Conservation (phyloP, 2,888 invertebrate genomes). For the Prionchulus punctatus region DNA sequence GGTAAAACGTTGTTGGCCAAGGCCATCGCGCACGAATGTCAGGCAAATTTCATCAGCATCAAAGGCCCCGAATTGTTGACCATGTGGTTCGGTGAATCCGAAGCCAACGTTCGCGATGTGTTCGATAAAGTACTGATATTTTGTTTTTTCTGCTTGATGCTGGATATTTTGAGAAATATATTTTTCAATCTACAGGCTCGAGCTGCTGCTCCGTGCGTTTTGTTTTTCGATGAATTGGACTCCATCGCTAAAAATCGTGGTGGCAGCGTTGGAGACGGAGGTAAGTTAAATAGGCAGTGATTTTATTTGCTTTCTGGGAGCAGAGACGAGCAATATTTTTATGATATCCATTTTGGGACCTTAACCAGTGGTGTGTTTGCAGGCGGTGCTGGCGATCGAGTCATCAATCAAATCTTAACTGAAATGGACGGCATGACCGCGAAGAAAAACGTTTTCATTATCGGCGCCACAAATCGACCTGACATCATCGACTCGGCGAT, state of each 20-base stretch:
- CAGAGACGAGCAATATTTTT: not conserved
- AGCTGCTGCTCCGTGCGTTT: slow-evolving; percentile 93
- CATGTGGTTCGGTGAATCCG: slow-evolving; percentile 99
- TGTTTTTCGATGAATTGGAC: slow-evolving; percentile 98
- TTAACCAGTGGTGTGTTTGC: slow-evolving; percentile 5
- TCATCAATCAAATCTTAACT: slow-evolving; percentile 97
- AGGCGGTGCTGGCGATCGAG: slow-evolving; percentile 89
- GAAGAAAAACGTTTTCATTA: slow-evolving; percentile 99
- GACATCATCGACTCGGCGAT: slow-evolving; percentile 99
- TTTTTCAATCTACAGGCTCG: slow-evolving; percentile 51
- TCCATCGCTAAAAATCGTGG: slow-evolving; percentile 98
- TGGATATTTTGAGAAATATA: not conserved
- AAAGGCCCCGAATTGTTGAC: slow-evolving; percentile 90
- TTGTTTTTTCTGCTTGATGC: not conserved
- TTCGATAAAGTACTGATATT: slow-evolving; percentile 68
- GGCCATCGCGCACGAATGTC: slow-evolving; percentile 98
- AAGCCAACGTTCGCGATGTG: slow-evolving; percentile 96
- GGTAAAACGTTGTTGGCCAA: slow-evolving; percentile 62
- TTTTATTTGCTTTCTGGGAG: not conserved
- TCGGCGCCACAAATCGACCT: slow-evolving; percentile 73
- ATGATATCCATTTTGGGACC: not conserved
- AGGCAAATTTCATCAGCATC: slow-evolving; percentile 97
- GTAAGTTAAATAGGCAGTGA: slow-evolving; percentile 16
- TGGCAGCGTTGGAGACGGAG: slow-evolving; percentile 88
- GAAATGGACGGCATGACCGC: slow-evolving; percentile 99